Evolutionary conservation across 2,797 vertebrate species (phyloP), one percentile per base, ranked within the genome.

Genomic region (Acrossocheilus fasciatus): DNA sequence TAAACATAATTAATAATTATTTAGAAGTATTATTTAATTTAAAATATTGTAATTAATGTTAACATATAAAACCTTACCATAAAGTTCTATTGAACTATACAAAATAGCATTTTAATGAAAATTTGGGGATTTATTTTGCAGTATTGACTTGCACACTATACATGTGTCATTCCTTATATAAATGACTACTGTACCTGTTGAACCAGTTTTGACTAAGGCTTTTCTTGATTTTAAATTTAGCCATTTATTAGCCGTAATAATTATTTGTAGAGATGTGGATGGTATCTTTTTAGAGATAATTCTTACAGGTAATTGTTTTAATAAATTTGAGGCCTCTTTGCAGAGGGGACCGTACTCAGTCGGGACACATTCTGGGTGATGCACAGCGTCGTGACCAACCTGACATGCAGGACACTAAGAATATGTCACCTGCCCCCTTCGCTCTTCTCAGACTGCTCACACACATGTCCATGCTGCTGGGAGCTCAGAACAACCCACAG

Each of bases 381-480:
- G 91, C 95, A 0, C 0, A 18, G 0, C 92, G 92, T 7, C 94
- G 96, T 10, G 94, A 85, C 91, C 93, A 92, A 4, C 76, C 92
- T 0, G 92, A 87, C 36, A 94, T 95, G 87, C 73, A 91, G 64
- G 96, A 96, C 76, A 98, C 98, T 36, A 95, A 98, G 86, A 87
- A 88, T 83, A 88, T 97, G 88, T 91, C 97, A 14, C 95, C 95
- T 0, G 93, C 92, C 50, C 95, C 92, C 81, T 97, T 98, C 50
- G 73, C 93, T 52, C 85, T 98, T 26, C 76, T 96, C 20, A 96
- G 98, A 39, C 87, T 97, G 88, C 91, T 99, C 88, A 97, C 97
- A 0, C 98, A 99, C 89, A 78, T 98, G 91, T 89, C 97, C 0
- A 95, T 99, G 97, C 81, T 98, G 62, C 86, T 97, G 57, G 98